Conservation (phyloP, 2,797 vertebrate genomes). For the Ispidina picta region DNA sequence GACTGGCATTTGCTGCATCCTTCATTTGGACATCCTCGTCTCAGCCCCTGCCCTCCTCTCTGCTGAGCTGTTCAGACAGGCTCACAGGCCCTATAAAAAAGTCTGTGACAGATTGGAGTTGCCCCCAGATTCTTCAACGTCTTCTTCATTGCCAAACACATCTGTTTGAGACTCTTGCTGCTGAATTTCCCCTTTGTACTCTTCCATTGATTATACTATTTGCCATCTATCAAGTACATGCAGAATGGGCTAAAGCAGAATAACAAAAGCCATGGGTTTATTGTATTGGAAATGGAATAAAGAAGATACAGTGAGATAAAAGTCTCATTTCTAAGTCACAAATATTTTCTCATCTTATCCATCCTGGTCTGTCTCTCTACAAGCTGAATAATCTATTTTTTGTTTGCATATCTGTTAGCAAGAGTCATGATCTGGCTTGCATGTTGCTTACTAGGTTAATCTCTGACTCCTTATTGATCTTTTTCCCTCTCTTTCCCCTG, state of each 20-base stretch:
- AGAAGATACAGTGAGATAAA: background rate
- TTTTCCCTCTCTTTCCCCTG: background rate
- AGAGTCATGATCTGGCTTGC: background rate
- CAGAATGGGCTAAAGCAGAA: background rate
- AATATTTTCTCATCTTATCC: background rate
- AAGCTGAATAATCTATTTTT: background rate
- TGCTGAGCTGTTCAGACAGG: background rate
- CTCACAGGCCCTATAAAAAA: background rate
- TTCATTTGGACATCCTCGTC: background rate
- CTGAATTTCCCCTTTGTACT: background rate
- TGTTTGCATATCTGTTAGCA: background rate
- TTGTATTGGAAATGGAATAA: background rate
- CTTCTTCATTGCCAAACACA: background rate
- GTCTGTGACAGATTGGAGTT: background rate
- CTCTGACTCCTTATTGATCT: slow-evolving; percentile 2
- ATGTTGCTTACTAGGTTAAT: slow-evolving; percentile 19
- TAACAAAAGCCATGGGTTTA: background rate
- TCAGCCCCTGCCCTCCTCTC: background rate
- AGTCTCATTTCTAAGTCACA: background rate
- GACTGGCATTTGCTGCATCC: background rate
- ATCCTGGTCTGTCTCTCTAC: background rate
- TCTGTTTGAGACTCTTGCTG: background rate
- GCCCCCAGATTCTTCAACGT: background rate
- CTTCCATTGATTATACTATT: background rate
- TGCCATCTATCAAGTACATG: background rate